Base-by-base conservation (phyloP, 2,797 vertebrate species). In the Chelmon rostratus region DNA sequence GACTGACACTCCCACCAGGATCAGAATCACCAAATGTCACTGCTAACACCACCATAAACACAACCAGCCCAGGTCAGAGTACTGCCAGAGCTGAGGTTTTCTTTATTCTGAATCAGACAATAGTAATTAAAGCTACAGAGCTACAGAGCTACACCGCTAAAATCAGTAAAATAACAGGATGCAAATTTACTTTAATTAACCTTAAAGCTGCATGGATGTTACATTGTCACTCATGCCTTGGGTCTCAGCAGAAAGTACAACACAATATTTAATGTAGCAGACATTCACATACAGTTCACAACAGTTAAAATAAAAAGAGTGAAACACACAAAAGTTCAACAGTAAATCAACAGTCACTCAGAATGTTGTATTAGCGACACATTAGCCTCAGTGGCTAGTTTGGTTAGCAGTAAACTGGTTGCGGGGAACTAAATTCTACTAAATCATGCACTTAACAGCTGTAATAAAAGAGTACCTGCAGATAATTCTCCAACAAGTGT, bases 1-100 rank as follows among this genome's bases (percentile, higher is more conserved):
- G 1, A 25, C 8, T 50, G 2, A 84, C 85, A 0, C 7, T 31
- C 19, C 8, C 73, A 28, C 8, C 79, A 8, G 3, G 50, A 10
- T 33, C 88, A 35, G 8, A 5, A 10, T 47, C 68, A 2, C 9
- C 82, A 10, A 68, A 83, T 1, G 1, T 4, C 56, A 81, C 54
- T 5, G 7, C 3, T 58, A 13, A 19, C 42, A 52, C 52, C 68
- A 28, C 31, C 0, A 16, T 23, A 3, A 87, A 90, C 62, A 21
- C 56, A n/a, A 86, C 78, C 16, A 31, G 8, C 52, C 9, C 74
- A 91, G 92, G 92, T 92, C 58, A 79, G 73, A 42, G 42, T 5
- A 0, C 13, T 23, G 52, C 56, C 12, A 52, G 28, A 58, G 38
- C 40, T 33, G 16, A 50, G 2, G 25, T 2, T 62, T 42, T 49